Evolutionary conservation across 2,797 vertebrate genomes (phyloP).

Genomic region (Channallabes apus): DNA sequence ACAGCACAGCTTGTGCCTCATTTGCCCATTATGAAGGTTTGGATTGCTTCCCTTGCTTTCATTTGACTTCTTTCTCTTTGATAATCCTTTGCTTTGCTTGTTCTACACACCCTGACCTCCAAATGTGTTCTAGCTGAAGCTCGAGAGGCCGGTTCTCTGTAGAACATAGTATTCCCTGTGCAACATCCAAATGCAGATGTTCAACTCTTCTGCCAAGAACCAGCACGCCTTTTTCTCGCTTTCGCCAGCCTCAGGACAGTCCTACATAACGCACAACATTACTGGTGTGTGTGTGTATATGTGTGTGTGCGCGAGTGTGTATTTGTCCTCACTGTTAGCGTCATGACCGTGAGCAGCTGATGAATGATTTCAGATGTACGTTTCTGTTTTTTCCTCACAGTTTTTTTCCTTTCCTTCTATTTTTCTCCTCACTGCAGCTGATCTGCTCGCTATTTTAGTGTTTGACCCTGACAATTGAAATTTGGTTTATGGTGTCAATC

Average conservation of each 20-base stretch:
- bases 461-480: slow-evolving; percentile 51
- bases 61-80: slow-evolving; percentile 55
- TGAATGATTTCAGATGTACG: slow-evolving; percentile 50
- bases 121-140: slow-evolving; percentile 58
- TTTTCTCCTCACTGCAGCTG: slow-evolving; percentile 4
- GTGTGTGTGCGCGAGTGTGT: slow-evolving; percentile 32
- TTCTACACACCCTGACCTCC: slow-evolving; percentile 59
- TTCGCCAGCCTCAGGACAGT: slow-evolving; percentile 57
- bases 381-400: slow-evolving; percentile 19
- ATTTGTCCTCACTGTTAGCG: slow-evolving; percentile 45
- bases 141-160: slow-evolving; percentile 56
- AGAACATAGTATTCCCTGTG: slow-evolving; percentile 59
- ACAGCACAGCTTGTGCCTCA: slow-evolving; percentile 34
- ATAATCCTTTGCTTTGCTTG: slow-evolving; percentile 52
- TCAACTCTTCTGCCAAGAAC: slow-evolving; percentile 63
- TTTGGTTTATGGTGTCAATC: slow-evolving; percentile 51
- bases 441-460: slow-evolving; percentile 1
- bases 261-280: slow-evolving; percentile 47
- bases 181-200: slow-evolving; percentile 65
- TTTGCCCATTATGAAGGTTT: slow-evolving; percentile 49
- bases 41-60: slow-evolving; percentile 48
- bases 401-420: background rate
- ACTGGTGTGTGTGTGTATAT: slow-evolving; percentile 45
- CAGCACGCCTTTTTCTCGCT: slow-evolving; percentile 51
- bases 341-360: slow-evolving; percentile 52